Evolutionary conservation across 1,140 invertebrate species (phyloP).

Genomic region (Aphelenchoides avenae): DNA sequence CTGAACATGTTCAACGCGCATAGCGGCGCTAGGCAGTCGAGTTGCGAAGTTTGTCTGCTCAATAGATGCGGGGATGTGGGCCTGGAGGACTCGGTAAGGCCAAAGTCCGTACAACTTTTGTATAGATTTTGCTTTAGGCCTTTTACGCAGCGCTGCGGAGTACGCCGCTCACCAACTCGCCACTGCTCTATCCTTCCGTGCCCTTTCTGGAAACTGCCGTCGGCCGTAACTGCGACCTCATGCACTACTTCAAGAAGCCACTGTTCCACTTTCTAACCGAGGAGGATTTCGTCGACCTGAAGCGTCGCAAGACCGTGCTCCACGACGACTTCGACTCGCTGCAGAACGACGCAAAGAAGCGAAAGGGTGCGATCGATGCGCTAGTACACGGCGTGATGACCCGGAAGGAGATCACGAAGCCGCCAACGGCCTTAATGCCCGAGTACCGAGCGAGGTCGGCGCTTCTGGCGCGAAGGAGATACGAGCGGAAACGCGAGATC

Average conservation of each 20-base stretch:
- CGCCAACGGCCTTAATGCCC: too few relatives aligned
- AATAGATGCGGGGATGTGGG: slow-evolving; percentile 19
- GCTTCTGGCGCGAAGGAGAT: slow-evolving; percentile 20
- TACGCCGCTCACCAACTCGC: slow-evolving; percentile 76
- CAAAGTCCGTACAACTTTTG: background rate
- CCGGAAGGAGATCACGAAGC: too few relatives aligned
- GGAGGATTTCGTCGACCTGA: slow-evolving; percentile 2
- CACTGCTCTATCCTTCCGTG: slow-evolving; percentile 75
- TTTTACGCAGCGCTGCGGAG: slow-evolving; percentile 73
- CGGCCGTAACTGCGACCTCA: slow-evolving; percentile 72
- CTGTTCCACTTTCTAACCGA: slow-evolving; percentile 66
- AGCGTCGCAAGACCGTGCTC: slow-evolving; percentile 4
- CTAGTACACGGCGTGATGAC: too few relatives aligned
- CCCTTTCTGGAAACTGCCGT: slow-evolving; percentile 82
- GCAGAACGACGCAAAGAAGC: background rate
- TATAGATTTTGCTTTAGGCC: slow-evolving; percentile 36
- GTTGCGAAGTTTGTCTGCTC: slow-evolving; percentile 32
- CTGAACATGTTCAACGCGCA: slow-evolving; percentile 45
- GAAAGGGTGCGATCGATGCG: slow-evolving; percentile 13
- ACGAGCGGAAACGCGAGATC: slow-evolving; percentile 18
- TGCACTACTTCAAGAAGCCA: slow-evolving; percentile 74
- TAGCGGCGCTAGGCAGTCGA: background rate
- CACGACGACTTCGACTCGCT: slow-evolving; percentile 9
- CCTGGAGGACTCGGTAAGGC: background rate
- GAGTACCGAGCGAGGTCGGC: slow-evolving; percentile 27